These are phyloP conservation scores for Gobiocypris rarus DNA, from an alignment of 2,113 vertebrate genomes.

Conservation along the genomic window DNA sequence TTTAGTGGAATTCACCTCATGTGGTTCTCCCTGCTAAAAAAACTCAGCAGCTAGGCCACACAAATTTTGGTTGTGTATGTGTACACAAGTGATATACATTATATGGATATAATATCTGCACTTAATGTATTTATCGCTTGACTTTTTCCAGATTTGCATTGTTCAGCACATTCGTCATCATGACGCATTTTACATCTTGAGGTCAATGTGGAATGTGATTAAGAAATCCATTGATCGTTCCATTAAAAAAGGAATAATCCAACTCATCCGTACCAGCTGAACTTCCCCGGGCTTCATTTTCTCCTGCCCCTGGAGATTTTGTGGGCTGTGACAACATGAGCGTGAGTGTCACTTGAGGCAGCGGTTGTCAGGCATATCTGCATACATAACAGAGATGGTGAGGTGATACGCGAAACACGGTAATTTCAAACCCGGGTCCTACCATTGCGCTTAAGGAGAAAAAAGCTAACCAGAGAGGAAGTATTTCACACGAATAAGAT, in stretches of 20 bases:
- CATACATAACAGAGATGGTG: slow-evolving; percentile 48
- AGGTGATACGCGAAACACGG: slow-evolving; percentile 46
- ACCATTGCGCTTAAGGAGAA: slow-evolving; percentile 21
- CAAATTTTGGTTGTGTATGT: neutral
- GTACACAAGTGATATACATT: too few species aligned
- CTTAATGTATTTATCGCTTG: too few species aligned
- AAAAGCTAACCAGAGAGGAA: slow-evolving; percentile 9
- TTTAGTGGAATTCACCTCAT: slow-evolving; percentile 46
- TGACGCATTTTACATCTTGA: neutral
- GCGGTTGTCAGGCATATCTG: slow-evolving; percentile 46
- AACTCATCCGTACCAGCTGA: slow-evolving; percentile 9
- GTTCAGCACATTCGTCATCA: neutral
- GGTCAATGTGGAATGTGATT: neutral
- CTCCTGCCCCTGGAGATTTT: neutral
- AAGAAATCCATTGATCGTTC: neutral
- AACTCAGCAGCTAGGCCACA: neutral
- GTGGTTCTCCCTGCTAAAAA: neutral
- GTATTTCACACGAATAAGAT: neutral
- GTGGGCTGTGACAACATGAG: neutral
- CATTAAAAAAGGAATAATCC: slow-evolving; percentile 8
- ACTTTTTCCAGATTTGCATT: too few species aligned
- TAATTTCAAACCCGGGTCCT: slow-evolving; percentile 32
- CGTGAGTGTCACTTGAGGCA: neutral
- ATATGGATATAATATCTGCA: too few species aligned
- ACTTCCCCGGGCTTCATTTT: neutral